Evolutionary conservation across 2,888 invertebrate species (phyloP).

Genomic region (Caenorhabditis sp.): DNA sequence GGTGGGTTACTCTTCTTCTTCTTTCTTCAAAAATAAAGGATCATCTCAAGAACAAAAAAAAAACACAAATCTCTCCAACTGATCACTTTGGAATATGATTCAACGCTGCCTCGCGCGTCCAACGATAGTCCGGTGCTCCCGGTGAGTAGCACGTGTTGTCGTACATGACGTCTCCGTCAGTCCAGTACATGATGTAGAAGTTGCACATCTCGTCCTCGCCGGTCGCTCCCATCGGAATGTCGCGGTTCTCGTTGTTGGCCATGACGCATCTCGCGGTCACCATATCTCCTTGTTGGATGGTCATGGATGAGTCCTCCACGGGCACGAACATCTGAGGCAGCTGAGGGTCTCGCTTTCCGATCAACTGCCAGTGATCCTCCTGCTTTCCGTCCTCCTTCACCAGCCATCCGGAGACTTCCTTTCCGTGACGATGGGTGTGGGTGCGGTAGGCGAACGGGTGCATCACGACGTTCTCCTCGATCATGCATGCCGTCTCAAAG

Average conservation of each 20-base stretch:
- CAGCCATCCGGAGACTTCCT: conserved; percentile 79
- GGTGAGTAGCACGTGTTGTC: conserved; percentile 82
- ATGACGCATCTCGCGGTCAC: conserved; percentile 77
- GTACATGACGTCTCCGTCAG: conserved; percentile 70
- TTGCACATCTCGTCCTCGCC: conserved; percentile 84
- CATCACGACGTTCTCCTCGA: conserved; percentile 88
- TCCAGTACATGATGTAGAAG: conserved; percentile 83
- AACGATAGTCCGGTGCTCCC: conserved; percentile 82
- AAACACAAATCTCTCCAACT: neutral
- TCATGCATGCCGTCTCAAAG: conserved; percentile 93
- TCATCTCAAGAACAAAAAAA: no score
- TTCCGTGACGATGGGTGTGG: conserved; percentile 89
- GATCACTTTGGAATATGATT: conserved; percentile 79
- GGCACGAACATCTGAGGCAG: conserved; percentile 96
- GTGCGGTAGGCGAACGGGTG: conserved; percentile 97
- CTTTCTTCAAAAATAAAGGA: no score
- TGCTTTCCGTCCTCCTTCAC: conserved; percentile 75
- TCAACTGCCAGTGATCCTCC: conserved; percentile 88
- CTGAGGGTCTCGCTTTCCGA: conserved; percentile 92
- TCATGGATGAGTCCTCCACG: conserved; percentile 86
- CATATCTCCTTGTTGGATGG: conserved; percentile 85
- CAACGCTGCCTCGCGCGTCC: conserved; percentile 77
- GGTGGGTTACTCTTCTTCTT: no score
- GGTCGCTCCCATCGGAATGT: conserved; percentile 79
- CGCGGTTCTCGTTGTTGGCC: conserved; percentile 80